A percentile compares a stretch with the other conserved stretches of the same genome.
Evolutionary conservation across 1,140 invertebrate genomes (phyloP).

Genomic region (Fopius arisanus): DNA sequence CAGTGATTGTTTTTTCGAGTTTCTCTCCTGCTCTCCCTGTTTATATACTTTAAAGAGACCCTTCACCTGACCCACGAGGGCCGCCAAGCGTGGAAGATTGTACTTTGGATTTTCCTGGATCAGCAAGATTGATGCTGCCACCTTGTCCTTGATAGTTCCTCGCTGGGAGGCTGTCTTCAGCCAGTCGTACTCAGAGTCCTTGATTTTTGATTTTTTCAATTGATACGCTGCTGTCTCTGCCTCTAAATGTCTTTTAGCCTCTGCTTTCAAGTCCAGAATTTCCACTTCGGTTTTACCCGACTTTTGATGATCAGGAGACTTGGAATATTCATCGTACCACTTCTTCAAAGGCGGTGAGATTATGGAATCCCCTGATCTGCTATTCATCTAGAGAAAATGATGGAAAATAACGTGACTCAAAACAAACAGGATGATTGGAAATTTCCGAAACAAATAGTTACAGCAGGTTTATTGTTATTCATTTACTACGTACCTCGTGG

Average conservation of each 20-base stretch:
- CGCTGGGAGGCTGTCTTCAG: constrained; percentile 80
- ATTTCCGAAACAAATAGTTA: too few species aligned
- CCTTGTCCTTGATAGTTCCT: constrained; percentile 85
- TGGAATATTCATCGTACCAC: constrained; percentile 54
- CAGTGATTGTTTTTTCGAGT: constrained; percentile 66
- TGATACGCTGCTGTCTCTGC: constrained; percentile 70
- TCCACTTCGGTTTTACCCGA: constrained; percentile 59
- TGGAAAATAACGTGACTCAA: too few species aligned
- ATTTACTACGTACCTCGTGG: too few species aligned
- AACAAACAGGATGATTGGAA: too few species aligned
- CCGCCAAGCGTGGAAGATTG: constrained; percentile 75
- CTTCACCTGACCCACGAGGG: constrained; percentile 80
- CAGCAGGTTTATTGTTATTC: too few species aligned
- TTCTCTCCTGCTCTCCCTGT: constrained; percentile 69
- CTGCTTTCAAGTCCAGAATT: constrained; percentile 67
- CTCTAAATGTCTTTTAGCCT: constrained; percentile 70
- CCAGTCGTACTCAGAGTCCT: constrained; percentile 70
- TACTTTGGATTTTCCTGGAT: constrained; percentile 88
- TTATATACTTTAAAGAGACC: constrained; percentile 69
- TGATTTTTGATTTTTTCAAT: constrained; percentile 52
- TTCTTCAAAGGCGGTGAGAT: constrained; percentile 34
- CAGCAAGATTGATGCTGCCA: constrained; percentile 83
- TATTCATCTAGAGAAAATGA: neutral
- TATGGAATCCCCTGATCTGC: neutral
- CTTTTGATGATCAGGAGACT: constrained; percentile 38